Conservation (phyloP, 2,797 vertebrate species). For the Limnodromus scolopaceus region DNA sequence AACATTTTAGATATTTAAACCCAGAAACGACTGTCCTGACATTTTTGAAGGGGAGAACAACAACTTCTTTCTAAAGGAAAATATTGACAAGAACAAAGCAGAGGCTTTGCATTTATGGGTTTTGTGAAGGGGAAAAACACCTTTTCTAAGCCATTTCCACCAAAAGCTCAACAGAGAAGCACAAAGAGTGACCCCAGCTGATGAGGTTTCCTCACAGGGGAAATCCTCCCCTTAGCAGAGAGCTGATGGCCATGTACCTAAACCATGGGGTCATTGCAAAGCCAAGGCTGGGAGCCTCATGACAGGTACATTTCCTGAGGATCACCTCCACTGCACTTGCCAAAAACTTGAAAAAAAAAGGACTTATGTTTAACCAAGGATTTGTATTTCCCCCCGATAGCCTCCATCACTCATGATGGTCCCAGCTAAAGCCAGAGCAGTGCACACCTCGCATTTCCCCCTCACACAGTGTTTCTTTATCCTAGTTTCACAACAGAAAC, state of each 20-base stretch:
- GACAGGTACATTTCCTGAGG: neutral
- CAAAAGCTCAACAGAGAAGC: neutral
- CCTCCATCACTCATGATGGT: accelerated
- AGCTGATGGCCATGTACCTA: accelerated
- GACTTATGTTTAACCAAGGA: neutral
- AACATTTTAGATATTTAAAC: neutral
- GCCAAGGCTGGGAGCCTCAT: neutral
- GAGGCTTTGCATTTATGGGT: neutral
- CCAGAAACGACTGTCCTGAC: neutral
- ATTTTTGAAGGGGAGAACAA: neutral
- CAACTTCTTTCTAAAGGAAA: neutral
- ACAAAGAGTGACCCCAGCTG: neutral
- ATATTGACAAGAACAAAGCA: neutral
- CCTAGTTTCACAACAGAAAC: neutral
- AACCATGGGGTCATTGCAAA: neutral
- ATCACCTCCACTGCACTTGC: neutral
- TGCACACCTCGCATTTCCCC: accelerated
- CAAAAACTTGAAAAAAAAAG: neutral
- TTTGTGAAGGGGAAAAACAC: neutral
- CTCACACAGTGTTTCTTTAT: neutral
- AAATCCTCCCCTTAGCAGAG: neutral
- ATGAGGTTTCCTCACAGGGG: neutral
- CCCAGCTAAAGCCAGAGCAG: neutral
- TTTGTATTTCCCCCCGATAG: accelerated
- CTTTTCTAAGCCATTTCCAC: neutral